Evolutionary conservation across 2,888 invertebrate species (phyloP).

Genomic region (Lycia hirtaria): DNA sequence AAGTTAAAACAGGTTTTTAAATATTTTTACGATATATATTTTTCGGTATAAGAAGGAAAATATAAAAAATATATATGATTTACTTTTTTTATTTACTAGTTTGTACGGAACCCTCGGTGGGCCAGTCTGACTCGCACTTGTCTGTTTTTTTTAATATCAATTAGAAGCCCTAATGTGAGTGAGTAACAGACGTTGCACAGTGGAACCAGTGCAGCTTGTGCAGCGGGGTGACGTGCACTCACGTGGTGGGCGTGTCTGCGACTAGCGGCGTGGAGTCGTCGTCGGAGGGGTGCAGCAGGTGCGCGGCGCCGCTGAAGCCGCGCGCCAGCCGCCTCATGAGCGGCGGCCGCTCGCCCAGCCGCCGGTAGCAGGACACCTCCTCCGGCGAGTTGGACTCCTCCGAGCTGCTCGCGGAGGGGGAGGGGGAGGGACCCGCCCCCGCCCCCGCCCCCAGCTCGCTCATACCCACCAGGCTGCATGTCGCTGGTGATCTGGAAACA

Average conservation of each 20-base stretch:
- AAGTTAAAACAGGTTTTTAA: too few relatives aligned
- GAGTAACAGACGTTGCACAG: too few relatives aligned
- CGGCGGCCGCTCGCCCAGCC: conserved; percentile 91
- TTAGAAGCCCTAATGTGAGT: too few relatives aligned
- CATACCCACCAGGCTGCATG: conserved; percentile 74
- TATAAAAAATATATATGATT: too few relatives aligned
- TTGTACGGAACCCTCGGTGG: too few relatives aligned
- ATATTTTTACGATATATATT: too few relatives aligned
- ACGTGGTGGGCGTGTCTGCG: conserved; percentile 87
- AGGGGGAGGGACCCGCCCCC: too few relatives aligned
- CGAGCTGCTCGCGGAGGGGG: conserved; percentile 90
- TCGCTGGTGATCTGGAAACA: conserved; percentile 66
- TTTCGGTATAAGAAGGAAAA: too few relatives aligned
- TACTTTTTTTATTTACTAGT: too few relatives aligned
- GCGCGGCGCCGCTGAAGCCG: conserved; percentile 88
- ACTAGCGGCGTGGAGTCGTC: conserved; percentile 92
- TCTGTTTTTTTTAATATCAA: too few relatives aligned
- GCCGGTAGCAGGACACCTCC: conserved; percentile 93
- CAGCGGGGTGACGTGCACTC: conserved; percentile 42
- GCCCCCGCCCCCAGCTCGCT: conserved; percentile 67
- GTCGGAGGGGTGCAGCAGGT: conserved; percentile 72
- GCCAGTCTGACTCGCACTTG: too few relatives aligned
- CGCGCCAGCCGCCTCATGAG: conserved; percentile 92
- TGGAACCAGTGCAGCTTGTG: too few relatives aligned
- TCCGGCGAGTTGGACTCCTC: conserved; percentile 95